Evolutionary conservation across 2,888 invertebrate species (phyloP).

Genomic region (Dermolepida albohirtum): DNA sequence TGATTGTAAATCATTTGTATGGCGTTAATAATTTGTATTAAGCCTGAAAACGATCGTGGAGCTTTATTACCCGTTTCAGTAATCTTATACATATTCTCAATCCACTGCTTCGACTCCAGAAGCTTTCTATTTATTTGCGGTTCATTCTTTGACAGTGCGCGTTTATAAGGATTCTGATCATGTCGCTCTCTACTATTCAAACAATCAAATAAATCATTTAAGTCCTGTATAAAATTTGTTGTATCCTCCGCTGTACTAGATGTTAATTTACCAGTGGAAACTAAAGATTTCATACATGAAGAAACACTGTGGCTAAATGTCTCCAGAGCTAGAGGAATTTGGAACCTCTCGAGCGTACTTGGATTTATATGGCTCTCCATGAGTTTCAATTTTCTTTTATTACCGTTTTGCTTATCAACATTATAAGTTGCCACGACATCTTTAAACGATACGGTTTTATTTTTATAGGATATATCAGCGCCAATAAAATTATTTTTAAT

Average conservation of each 20-base stretch:
- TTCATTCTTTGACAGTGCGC: background rate
- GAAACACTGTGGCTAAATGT: conserved; percentile 44
- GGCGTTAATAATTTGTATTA: conserved; percentile 24
- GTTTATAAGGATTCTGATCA: background rate
- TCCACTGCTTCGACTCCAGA: background rate
- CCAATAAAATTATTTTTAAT: conserved; percentile 32
- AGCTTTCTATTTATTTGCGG: background rate
- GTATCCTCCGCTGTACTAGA: conserved; percentile 29
- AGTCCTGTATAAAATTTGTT: conserved; percentile 41
- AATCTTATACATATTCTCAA: conserved; percentile 7
- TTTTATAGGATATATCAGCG: conserved; percentile 22
- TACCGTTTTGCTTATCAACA: conserved; percentile 28
- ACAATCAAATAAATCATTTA: conserved; percentile 45
- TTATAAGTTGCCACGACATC: conserved; percentile 19
- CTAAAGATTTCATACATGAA: conserved; percentile 41
- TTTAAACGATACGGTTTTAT: conserved; percentile 26
- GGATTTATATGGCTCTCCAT: conserved; percentile 45
- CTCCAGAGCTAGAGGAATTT: conserved; percentile 41
- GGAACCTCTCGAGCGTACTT: conserved; percentile 27
- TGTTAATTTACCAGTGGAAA: conserved; percentile 38
- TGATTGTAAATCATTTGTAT: conserved; percentile 18
- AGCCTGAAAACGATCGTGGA: conserved; percentile 23
- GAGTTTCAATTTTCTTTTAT: conserved; percentile 38
- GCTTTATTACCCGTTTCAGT: conserved; percentile 17
- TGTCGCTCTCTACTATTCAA: conserved; percentile 38